Evolutionary conservation across 2,888 invertebrate genomes (phyloP).

Genomic region (Tillus elongatus): DNA sequence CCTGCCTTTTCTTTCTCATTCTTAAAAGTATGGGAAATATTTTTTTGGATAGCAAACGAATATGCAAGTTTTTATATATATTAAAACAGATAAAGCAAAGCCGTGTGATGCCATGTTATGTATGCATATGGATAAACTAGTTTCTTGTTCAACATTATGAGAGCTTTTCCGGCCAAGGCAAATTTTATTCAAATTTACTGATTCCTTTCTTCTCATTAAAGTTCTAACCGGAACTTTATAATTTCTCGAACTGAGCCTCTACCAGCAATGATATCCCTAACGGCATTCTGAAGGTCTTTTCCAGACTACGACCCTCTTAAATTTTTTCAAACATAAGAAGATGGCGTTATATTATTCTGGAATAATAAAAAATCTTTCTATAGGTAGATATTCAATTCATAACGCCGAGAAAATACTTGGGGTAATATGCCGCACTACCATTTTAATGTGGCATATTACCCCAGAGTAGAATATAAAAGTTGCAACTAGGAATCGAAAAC

Average conservation of each 20-base stretch:
- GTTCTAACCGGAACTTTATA: constrained; percentile 15
- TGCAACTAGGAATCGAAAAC: constrained; percentile 5
- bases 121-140: constrained; percentile 14
- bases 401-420: constrained; percentile 9
- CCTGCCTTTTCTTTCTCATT: constrained; percentile 12
- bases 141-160: constrained; percentile 15
- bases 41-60: constrained; percentile 13
- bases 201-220: constrained; percentile 13
- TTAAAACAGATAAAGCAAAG: constrained; percentile 13
- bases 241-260: constrained; percentile 14
- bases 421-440: constrained; percentile 14
- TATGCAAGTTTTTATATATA: constrained; percentile 13
- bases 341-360: constrained; percentile 8
- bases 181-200: constrained; percentile 16
- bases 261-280: constrained; percentile 11
- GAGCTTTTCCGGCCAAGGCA: constrained; percentile 12
- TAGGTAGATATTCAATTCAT: constrained; percentile 3
- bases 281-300: constrained; percentile 10
- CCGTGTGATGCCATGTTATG: constrained; percentile 14
- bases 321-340: constrained; percentile 5
- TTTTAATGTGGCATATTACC: constrained; percentile 13
- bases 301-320: constrained; percentile 11
- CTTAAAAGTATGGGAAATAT: constrained; percentile 13
- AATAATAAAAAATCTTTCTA: constrained; percentile 8
- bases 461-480: constrained; percentile 8